phyloP scores from a whole-genome alignment of 2,888 invertebrate species.

The Acanthosepion esculentum region DNA sequence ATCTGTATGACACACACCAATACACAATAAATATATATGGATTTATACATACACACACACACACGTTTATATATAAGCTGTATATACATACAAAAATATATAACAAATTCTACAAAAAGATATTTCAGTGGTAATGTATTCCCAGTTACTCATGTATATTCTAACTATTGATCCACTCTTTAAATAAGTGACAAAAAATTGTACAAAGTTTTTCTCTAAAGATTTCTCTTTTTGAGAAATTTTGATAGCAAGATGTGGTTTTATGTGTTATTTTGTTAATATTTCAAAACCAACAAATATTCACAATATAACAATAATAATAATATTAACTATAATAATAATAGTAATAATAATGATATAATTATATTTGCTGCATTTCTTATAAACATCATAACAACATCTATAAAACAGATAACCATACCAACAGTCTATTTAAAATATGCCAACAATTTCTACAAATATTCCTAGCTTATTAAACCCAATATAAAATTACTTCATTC shows the following conservation, averaged over 20 bases:
- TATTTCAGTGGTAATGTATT: no score
- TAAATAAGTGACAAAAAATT: background rate
- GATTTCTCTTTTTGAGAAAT: background rate
- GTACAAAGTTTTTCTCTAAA: background rate
- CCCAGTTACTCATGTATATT: no score
- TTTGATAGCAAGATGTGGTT: constrained; percentile 33
- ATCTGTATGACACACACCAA: background rate
- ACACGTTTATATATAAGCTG: no score
- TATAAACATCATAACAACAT: background rate
- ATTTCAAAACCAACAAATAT: constrained; percentile 4
- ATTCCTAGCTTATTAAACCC: background rate
- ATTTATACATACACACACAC: no score
- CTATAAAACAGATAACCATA: background rate
- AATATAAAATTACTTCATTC: background rate
- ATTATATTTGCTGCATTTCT: background rate
- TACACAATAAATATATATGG: background rate
- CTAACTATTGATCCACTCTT: background rate
- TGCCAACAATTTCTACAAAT: background rate
- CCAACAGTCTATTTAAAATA: background rate
- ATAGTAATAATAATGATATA: background rate
- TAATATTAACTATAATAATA: background rate
- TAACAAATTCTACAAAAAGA: no score
- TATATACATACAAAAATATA: no score
- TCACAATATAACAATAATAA: constrained; percentile 5
- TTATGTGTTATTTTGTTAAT: background rate